Evolutionary conservation across 2,888 invertebrate species (phyloP), one percentile per base, ranked within the genome.

Genomic region (Leucophenga maculata): DNA sequence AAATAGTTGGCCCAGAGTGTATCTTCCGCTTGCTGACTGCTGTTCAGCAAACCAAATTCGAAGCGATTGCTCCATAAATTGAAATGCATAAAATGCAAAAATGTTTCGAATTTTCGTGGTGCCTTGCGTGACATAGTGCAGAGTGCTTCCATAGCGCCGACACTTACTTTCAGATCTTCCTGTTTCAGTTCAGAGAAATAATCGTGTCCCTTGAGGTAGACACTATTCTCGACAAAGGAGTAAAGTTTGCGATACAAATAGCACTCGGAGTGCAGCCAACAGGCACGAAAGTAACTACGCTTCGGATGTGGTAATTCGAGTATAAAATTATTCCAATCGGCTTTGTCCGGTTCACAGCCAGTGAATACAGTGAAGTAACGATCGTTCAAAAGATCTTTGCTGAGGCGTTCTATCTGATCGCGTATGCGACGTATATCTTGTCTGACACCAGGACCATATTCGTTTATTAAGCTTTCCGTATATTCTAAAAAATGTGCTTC

Each of bases 201-300:
- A 86, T 98, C 98, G 82, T 92, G 94, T 0, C 90, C 86, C 46
- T 90, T 88, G 32, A 97, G 85, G 1, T 74, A 72, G 26, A 73
- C 71, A 65, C 91, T 92, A 18, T 91, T 83, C 78, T 92, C 90
- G 79, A 95, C 93, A 18, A 92, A 92, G 80, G 94, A 93, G 68
- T 90, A 88, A 8, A 95, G 83, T 67, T 91, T 89, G 62, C 94
- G 90, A 76, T 98, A 99, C 88, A 98, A 91, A 86, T 97, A 98
- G 83, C 97, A 97, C 88, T 99, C 98, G 0, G 93, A 91, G 82
- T 95, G 94, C 0, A 99, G 90, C 98, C 98, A 99, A 0, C 92
- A 90, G 54, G 94, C 92, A 6, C 92, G 92, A 86, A 95, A 99
- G 90, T 93, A 94, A 0, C 90, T 87, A 1, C 70, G 70, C 44